These are phyloP conservation scores for Poeciliopsis occidentalis DNA, from an alignment of 2,113 vertebrate genomes.

Conservation along the genomic window DNA sequence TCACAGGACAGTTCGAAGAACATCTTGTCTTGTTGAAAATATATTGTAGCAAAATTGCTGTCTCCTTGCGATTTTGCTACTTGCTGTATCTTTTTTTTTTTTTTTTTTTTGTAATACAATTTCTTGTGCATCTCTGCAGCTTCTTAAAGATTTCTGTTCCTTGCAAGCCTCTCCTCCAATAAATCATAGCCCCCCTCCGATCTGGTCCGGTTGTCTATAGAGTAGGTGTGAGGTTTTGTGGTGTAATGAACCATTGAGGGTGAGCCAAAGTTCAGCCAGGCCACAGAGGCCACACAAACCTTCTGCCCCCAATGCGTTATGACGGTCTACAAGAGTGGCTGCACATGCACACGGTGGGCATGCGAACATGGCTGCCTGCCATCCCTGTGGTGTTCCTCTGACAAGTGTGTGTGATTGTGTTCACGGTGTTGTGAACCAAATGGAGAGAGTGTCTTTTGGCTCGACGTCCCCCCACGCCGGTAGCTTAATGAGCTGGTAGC, in stretches of 20 bases:
- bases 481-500: conserved; percentile 60
- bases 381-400: conserved; percentile 52
- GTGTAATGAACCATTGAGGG: conserved; percentile 51
- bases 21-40: background rate
- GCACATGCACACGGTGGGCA: conserved; percentile 7
- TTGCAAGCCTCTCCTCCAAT: background rate
- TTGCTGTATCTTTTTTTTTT: background rate
- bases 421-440: conserved; percentile 76
- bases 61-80: background rate
- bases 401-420: conserved; percentile 62
- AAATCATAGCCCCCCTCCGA: conserved; percentile 45
- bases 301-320: conserved; percentile 5
- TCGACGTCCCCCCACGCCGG: conserved; percentile 34
- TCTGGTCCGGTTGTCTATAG: conserved; percentile 40
- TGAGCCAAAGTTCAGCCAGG: conserved; percentile 72
- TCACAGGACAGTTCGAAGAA: conserved; percentile 12
- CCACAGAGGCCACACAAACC: conserved; percentile 42
- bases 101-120: background rate
- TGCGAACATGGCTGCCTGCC: conserved; percentile 40
- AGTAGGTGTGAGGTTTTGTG: conserved; percentile 63
- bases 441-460: conserved; percentile 66
- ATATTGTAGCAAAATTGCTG: background rate
- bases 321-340: conserved; percentile 11
- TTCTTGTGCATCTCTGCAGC: background rate
- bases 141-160: background rate